Conservation (phyloP, 2,888 invertebrate genomes). For the Julus scanicus region DNA sequence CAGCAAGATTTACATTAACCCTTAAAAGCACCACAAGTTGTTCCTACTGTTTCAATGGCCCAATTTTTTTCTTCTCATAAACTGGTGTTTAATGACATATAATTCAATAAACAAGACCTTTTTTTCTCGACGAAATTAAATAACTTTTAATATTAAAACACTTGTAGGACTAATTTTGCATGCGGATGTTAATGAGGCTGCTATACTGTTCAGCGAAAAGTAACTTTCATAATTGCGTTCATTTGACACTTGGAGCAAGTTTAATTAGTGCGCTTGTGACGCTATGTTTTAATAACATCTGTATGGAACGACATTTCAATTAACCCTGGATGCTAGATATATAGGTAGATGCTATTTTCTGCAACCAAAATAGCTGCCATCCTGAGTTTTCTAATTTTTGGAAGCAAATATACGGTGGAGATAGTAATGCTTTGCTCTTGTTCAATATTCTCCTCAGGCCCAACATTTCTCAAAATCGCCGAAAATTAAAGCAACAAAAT, state of each 20-base stretch:
- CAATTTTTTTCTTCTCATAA: too few relatives aligned
- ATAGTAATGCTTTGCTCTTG: too few relatives aligned
- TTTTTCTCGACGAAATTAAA: not conserved
- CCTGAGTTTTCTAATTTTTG: too few relatives aligned
- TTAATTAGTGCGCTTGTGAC: conserved; percentile 1
- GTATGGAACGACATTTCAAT: conserved; percentile 1
- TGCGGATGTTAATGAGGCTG: not conserved
- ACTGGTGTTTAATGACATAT: not conserved
- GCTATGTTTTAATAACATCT: not conserved
- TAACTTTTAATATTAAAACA: not conserved
- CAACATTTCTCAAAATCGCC: too few relatives aligned
- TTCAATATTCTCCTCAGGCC: too few relatives aligned
- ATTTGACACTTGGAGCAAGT: conserved; percentile 33
- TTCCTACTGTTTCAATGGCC: too few relatives aligned
- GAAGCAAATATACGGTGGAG: too few relatives aligned
- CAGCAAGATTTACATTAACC: not conserved
- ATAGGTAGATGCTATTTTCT: too few relatives aligned
- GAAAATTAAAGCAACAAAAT: too few relatives aligned
- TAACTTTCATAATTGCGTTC: not conserved
- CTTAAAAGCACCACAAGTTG: too few relatives aligned
- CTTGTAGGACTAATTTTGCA: not conserved
- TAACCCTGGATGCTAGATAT: not conserved
- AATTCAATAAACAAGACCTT: not conserved
- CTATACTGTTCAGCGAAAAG: not conserved
- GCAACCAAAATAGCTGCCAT: too few relatives aligned